Conservation (phyloP, 2,888 invertebrate genomes). For the Microdon myrmicae region DNA sequence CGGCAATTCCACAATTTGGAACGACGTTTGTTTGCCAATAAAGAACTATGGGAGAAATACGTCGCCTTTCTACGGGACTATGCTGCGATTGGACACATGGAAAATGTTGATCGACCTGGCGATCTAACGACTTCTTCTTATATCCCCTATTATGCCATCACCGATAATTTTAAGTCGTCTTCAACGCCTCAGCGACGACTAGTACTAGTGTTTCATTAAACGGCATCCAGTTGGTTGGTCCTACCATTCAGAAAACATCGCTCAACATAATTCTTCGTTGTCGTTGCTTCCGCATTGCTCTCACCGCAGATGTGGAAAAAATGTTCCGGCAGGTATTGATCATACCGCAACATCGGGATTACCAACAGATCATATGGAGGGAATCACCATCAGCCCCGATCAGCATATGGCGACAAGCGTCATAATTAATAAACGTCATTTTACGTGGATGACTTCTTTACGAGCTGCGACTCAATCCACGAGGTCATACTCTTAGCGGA, state of each 20-base stretch:
- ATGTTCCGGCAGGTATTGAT: conserved; percentile 24
- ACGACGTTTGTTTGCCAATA: no score
- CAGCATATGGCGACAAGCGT: no score
- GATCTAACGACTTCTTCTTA: neutral
- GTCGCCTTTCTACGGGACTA: no score
- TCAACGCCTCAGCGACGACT: conserved; percentile 16
- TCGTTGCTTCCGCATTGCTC: conserved; percentile 9
- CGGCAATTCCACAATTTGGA: no score
- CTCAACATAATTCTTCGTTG: conserved; percentile 17
- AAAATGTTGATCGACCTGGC: neutral
- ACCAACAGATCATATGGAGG: conserved; percentile 13
- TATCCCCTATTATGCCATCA: conserved; percentile 23
- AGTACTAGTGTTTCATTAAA: conserved; percentile 21
- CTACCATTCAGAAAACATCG: conserved; percentile 19
- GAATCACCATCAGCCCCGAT: no score
- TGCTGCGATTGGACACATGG: no score
- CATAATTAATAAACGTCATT: no score
- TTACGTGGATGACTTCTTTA: no score
- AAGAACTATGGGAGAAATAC: no score
- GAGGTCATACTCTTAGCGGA: no score
- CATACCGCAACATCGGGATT: conserved; percentile 1
- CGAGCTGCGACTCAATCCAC: no score
- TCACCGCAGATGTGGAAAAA: conserved; percentile 24
- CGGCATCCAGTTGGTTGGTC: conserved; percentile 11
- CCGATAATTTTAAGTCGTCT: conserved; percentile 18